Base-by-base conservation (phyloP, 2,888 invertebrate species). In the Sarcophaga caerulescens region DNA sequence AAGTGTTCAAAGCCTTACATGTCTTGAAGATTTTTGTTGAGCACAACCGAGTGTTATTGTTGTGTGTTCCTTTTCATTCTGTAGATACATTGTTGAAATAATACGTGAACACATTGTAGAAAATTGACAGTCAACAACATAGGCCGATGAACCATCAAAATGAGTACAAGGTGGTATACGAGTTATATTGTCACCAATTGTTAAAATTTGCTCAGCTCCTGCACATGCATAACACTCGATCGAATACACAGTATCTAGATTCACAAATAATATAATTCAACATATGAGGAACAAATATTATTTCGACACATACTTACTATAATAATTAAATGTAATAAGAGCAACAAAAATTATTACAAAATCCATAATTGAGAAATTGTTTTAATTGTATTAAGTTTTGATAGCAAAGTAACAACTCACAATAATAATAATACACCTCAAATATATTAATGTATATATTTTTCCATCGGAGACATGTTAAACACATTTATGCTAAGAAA, bases 51-150 rank as follows among this genome's bases (percentile, higher is more conserved):
- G 70, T 14, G 82, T 85, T 21, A 74, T 8, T 23, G 82, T 85
- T 63, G 62, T 66, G 47, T 75, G 74, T 62, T 82, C 79, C 17
- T 44, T 10, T 23, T 59, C 76, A 25, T 82, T 82, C n/a, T 66
- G 74, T 23, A 85, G 62, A 52, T 73, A 71, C 79, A 75, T 79
- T 44, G 79, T 85, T 23, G 82, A 57, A 45, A 85, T 75, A 66
- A 79, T 71, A 62, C 79, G 75, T 6, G 79, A 66, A 47, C 85
- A 85, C 85, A 85, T 85, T 35, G 85, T 85, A 19, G 85, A 85
- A 59, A 66, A 85, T 3, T 79, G 79, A 17, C 85, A 85, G 19
- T 85, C 82, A 8, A 85, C 57, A 47, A 85, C 63, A 21, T 65
- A 85, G 6, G 25, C 23, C 25, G 69, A 23, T 4, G 85, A 71